These are phyloP conservation scores for Amphipyra tragopoginis DNA, from an alignment of 2,888 invertebrate species.

Conservation along the genomic window DNA sequence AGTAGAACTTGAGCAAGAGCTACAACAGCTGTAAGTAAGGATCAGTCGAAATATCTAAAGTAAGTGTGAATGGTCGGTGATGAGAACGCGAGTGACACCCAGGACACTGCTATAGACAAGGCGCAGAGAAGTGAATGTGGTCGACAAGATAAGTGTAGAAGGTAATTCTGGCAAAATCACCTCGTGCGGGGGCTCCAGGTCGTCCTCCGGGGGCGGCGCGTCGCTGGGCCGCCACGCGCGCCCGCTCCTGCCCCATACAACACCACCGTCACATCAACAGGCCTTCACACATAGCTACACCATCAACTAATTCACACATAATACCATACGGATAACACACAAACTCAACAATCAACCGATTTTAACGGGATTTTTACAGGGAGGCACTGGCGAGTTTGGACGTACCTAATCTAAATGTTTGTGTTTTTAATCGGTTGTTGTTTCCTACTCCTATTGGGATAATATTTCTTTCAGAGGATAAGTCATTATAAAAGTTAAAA, in stretches of 20 bases:
- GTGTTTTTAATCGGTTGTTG: conserved; percentile 21
- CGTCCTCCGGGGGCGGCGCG: conserved; percentile 83
- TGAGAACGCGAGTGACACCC: conserved; percentile 81
- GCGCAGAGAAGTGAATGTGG: conserved; percentile 82
- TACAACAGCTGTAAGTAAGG: conserved; percentile 31
- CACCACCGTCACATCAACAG: conserved; percentile 74
- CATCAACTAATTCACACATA: conserved; percentile 54
- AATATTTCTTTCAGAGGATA: conserved; percentile 1
- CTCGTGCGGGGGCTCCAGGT: conserved; percentile 86
- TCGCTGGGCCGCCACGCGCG: conserved; percentile 84
- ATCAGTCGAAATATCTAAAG: conserved; percentile 29
- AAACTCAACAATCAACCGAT: conserved; percentile 48
- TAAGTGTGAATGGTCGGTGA: conserved; percentile 57
- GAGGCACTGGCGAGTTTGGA: conserved; percentile 21
- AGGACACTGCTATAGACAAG: conserved; percentile 78
- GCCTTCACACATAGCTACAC: conserved; percentile 61
- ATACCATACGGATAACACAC: conserved; percentile 50
- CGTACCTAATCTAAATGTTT: conserved; percentile 8
- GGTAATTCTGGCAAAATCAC: conserved; percentile 90
- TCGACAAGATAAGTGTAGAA: conserved; percentile 80
- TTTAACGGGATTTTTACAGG: conserved; percentile 11
- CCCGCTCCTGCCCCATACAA: conserved; percentile 86
- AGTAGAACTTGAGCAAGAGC: conserved; percentile 38
- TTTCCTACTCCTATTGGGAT: conserved; percentile 9
- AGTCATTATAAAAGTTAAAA: background rate